A percentile compares a stretch with the other conserved stretches of the same genome.
Conservation (phyloP, 2,888 invertebrate species). For the Nomada ferruginata region DNA sequence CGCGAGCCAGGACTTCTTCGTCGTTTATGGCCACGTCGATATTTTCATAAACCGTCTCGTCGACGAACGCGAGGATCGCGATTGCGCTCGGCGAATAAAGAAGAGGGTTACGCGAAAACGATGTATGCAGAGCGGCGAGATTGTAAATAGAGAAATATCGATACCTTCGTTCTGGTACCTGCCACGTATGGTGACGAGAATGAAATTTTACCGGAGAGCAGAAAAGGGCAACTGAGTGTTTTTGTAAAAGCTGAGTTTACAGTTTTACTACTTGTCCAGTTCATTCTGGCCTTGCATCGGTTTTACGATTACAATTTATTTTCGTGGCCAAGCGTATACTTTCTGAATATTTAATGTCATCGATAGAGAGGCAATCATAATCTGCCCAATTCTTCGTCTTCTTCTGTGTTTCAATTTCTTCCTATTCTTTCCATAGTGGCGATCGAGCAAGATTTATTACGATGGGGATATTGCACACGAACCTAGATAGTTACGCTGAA, state of each 20-base stretch:
- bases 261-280: too few relatives aligned
- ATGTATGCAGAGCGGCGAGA: conserved; percentile 6
- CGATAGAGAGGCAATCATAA: conserved; percentile 25
- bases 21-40: not conserved
- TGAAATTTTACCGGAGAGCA: too few relatives aligned
- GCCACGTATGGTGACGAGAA: too few relatives aligned
- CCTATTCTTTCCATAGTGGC: not conserved
- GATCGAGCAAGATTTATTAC: not conserved
- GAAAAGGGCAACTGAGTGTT: not conserved
- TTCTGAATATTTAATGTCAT: not conserved
- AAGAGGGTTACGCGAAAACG: not conserved
- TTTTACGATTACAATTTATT: conserved; percentile 24
- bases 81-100: conserved; percentile 41
- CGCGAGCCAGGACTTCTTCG: conserved; percentile 2
- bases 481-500: not conserved
- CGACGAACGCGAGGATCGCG: conserved; percentile 39
- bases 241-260: too few relatives aligned
- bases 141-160: too few relatives aligned
- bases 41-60: not conserved
- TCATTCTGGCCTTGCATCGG: not conserved
- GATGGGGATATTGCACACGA: not conserved
- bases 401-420: not conserved
- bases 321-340: too few relatives aligned
- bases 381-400: conserved; percentile 1
- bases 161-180: too few relatives aligned